phyloP scores from a whole-genome alignment of 2,888 invertebrate genomes.

The Vannuccia rotundouncinata region DNA sequence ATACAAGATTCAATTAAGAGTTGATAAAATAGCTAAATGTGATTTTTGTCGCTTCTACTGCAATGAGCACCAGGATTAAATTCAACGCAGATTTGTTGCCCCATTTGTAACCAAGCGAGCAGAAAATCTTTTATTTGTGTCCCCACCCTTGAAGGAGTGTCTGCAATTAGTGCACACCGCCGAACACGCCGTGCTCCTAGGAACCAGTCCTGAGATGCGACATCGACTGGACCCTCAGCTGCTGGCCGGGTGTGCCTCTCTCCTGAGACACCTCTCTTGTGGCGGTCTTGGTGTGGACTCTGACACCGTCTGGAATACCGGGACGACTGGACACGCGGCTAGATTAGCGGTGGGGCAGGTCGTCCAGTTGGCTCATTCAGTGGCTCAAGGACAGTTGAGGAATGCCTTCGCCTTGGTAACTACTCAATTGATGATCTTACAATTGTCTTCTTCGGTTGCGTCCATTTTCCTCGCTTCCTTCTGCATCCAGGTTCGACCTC shows the following conservation, averaged over 20 bases:
- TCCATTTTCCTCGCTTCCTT: no score
- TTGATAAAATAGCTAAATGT: no score
- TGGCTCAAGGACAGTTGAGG: constrained; percentile 41
- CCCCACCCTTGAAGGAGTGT: not conserved
- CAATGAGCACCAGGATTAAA: no score
- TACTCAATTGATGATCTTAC: not conserved
- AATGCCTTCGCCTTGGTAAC: constrained; percentile 83
- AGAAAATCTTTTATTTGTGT: not conserved
- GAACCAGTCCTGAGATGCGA: not conserved
- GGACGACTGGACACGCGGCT: constrained; percentile 82
- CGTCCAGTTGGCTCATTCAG: constrained; percentile 68
- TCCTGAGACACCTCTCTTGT: constrained; percentile 64
- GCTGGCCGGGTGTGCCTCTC: not conserved
- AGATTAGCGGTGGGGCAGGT: constrained; percentile 88
- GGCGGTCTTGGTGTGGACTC: constrained; percentile 93
- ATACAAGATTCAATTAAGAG: no score
- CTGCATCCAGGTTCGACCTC: constrained; percentile 64
- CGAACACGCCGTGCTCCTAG: not conserved
- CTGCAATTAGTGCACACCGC: not conserved
- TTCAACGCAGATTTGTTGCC: no score
- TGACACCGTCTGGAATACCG: constrained; percentile 90
- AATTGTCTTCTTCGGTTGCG: no score
- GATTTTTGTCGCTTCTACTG: no score
- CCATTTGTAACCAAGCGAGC: no score
- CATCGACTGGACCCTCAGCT: not conserved